Conservation (phyloP, 2,888 invertebrate species). For the Clusia tigrina region DNA sequence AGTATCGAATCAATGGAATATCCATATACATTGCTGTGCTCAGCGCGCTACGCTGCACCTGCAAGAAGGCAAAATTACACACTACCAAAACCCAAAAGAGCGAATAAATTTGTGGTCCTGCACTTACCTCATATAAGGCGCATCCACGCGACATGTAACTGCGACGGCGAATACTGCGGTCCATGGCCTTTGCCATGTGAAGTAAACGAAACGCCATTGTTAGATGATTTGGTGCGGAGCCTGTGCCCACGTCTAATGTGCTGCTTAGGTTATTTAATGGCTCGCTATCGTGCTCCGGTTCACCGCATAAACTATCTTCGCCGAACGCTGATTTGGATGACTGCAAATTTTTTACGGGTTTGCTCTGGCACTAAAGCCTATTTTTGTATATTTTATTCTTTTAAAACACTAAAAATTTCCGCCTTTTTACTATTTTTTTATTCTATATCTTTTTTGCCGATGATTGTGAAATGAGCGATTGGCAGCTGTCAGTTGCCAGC, state of each 20-base stretch:
- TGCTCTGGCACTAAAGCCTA: too few species aligned
- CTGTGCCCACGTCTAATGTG: too few species aligned
- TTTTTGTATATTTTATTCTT: neutral
- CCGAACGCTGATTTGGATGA: too few species aligned
- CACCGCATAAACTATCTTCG: too few species aligned
- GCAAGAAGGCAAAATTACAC: neutral
- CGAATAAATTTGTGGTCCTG: neutral
- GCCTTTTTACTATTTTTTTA: neutral
- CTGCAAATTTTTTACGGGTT: too few species aligned
- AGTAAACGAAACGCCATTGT: slow-evolving; percentile 73
- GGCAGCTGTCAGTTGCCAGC: neutral
- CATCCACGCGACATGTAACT: slow-evolving; percentile 62
- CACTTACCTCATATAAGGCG: slow-evolving; percentile 58
- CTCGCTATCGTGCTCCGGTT: too few species aligned
- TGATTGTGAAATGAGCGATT: neutral
- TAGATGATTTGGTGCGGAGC: too few species aligned
- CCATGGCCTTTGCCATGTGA: slow-evolving; percentile 68
- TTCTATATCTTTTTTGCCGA: neutral
- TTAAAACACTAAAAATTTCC: neutral
- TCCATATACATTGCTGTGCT: slow-evolving; percentile 36
- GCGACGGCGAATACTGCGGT: slow-evolving; percentile 62
- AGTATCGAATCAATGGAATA: slow-evolving; percentile 48
- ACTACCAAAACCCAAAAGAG: neutral
- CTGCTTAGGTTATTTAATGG: too few species aligned
- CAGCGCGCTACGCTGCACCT: slow-evolving; percentile 38